Evolutionary conservation across 30 jellyfish, hydroid and myxozoan genomes (phyloP), one percentile per base, ranked within the genome.

Genomic region (Nemopilema nomurai): DNA sequence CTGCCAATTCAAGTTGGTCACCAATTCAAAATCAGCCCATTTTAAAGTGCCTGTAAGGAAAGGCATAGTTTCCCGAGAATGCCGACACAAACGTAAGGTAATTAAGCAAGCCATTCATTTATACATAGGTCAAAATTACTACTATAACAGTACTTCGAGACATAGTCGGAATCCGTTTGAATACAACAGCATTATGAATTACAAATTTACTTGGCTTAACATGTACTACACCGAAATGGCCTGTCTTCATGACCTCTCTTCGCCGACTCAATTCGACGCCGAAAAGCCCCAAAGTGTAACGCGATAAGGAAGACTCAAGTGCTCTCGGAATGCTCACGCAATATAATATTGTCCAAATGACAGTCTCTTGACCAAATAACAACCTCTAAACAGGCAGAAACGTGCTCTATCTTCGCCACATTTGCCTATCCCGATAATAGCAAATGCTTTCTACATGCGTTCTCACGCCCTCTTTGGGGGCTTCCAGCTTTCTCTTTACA

Each of bases 281-380:
- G 52, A 19, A 13, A 3, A 31, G 69, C 33, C 33, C 51, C 20
- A 18, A 69, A 49, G n/a, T 22, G 83, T 73, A 73, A 41, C 67
- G 83, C 51, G 83, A 30, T 41, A 73, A 27, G 70, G 70, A 73
- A 73, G 33, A 31, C 83, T 68, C 83, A 41, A 73, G 22, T 65
- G 24, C 33, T 31, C 69, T 73, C 33, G 83, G 83, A 73, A 73
- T 73, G 83, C 69, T 32, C 83, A 73, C 83, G 83, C 83, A 32
- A 73, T 73, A 73, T 29, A 73, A 73, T 69, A 73, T 4, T 49
- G 69, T 23, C 18, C 9, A 33, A 73, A 73, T 32, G 27, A 69
- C 27, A 53, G 64, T 19, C 27, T 69, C 18, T 8, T 8, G 6
- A n/a, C 1, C n/a, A n/a, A n/a, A n/a, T n/a, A n/a, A n/a, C 41